phyloP scores from a whole-genome alignment of 2,888 invertebrate genomes.

The Trissolcus brochymenae region DNA sequence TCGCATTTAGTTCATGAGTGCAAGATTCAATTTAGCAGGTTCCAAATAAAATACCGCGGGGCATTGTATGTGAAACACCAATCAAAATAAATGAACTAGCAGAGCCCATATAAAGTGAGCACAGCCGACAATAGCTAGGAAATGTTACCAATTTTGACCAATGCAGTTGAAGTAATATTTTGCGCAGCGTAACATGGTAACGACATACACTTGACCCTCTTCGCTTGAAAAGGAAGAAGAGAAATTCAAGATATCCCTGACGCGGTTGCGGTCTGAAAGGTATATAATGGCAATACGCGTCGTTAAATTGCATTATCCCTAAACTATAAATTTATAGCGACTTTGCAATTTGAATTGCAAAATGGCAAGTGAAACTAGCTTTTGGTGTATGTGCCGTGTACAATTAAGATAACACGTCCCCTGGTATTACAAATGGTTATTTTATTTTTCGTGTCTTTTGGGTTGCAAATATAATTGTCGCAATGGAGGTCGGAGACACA shows the following conservation, averaged over 20 bases:
- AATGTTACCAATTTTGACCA: too few species aligned
- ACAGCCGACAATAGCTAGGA: too few species aligned
- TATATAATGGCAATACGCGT: constrained; percentile 18
- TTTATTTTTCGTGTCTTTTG: constrained; percentile 52
- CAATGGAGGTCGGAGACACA: constrained; percentile 44
- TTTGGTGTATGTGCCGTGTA: constrained; percentile 40
- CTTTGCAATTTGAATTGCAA: constrained; percentile 49
- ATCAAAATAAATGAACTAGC: too few species aligned
- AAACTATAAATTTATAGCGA: constrained; percentile 47
- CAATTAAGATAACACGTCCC: constrained; percentile 55
- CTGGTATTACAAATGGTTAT: constrained; percentile 54
- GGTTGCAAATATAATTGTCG: constrained; percentile 57
- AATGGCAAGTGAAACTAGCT: constrained; percentile 43
- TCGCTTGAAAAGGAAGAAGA: constrained; percentile 15
- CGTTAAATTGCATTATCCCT: constrained; percentile 46
- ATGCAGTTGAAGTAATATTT: too few species aligned
- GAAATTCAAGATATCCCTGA: constrained; percentile 32
- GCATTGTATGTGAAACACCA: too few species aligned
- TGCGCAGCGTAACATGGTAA: background rate
- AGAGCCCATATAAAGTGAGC: too few species aligned
- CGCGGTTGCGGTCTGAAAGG: constrained; percentile 18
- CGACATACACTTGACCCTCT: constrained; percentile 17
- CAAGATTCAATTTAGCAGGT: too few species aligned
- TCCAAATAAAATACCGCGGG: too few species aligned
- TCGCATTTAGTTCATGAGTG: too few species aligned